Evolutionary conservation across 2,113 vertebrate species (phyloP).

Genomic region (Psilopsiagon aymara): DNA sequence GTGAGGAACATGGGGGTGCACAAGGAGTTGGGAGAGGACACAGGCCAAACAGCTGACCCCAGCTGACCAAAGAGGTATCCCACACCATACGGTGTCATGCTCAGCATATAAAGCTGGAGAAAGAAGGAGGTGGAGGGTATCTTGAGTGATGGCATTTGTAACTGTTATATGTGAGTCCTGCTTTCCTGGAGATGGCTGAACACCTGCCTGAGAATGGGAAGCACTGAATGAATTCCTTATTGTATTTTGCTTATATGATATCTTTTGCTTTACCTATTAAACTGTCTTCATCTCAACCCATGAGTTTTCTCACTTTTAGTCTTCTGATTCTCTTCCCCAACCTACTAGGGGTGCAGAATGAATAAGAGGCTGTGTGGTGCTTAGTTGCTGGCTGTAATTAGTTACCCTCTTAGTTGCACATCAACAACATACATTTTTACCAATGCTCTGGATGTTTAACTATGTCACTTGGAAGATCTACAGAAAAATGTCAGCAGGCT

Average conservation of each 20-base stretch:
- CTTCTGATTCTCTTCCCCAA: neutral
- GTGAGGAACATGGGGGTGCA: neutral
- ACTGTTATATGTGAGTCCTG: neutral
- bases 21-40: neutral
- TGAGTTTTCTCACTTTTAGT: neutral
- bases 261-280: neutral
- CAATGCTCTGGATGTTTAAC: neutral
- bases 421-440: neutral
- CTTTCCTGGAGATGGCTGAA: neutral
- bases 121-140: neutral
- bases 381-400: neutral
- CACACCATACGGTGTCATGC: neutral
- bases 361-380: neutral
- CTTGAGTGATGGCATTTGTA: neutral
- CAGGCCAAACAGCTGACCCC: neutral
- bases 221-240: neutral
- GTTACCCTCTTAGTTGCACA: neutral
- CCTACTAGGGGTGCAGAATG: neutral
- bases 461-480: neutral
- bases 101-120: neutral
- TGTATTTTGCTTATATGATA: neutral
- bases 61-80: neutral
- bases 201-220: neutral
- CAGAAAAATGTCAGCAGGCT: neutral
- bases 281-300: neutral